These are phyloP conservation scores for Tenualosa ilisha DNA, from an alignment of 2,797 vertebrate species.

Conservation along the genomic window DNA sequence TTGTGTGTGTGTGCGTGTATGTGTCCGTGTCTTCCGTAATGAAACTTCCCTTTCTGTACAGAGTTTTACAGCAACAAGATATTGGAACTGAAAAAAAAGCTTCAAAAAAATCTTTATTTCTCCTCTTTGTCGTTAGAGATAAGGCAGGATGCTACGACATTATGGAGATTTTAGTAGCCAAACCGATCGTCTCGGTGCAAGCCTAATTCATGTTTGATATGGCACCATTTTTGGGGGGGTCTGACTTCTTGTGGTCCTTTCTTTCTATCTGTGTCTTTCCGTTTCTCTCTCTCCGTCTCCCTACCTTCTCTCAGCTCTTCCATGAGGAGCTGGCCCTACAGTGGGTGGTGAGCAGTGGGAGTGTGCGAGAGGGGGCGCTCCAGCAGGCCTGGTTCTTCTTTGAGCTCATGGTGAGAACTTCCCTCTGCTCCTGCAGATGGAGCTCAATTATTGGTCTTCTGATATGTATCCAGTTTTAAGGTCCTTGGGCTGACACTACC, in stretches of 20 bases:
- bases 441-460: neutral
- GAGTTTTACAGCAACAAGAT: conserved; percentile 22
- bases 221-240: neutral
- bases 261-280: neutral
- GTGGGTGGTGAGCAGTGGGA: conserved; percentile 98
- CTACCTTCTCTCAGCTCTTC: conserved; percentile 80
- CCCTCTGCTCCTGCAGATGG: neutral
- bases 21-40: conserved; percentile 45
- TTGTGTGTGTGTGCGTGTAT: conserved; percentile 14
- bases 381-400: conserved; percentile 99
- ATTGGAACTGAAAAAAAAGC: conserved; percentile 42
- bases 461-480: neutral
- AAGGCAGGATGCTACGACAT: neutral
- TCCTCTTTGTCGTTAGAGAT: neutral
- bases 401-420: conserved; percentile 91
- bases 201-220: neutral
- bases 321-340: conserved; percentile 97
- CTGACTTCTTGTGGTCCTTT: neutral
- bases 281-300: neutral
- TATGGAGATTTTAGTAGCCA: neutral
- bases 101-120: neutral
- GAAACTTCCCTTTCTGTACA: conserved; percentile 53
- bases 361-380: conserved; percentile 91
- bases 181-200: neutral
- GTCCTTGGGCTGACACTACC: neutral